Percentiles rank a stretch among this genome's conserved stretches.
Evolutionary conservation across 2,797 vertebrate species (phyloP).

Genomic region (Sternarchorhynchus goeldii): DNA sequence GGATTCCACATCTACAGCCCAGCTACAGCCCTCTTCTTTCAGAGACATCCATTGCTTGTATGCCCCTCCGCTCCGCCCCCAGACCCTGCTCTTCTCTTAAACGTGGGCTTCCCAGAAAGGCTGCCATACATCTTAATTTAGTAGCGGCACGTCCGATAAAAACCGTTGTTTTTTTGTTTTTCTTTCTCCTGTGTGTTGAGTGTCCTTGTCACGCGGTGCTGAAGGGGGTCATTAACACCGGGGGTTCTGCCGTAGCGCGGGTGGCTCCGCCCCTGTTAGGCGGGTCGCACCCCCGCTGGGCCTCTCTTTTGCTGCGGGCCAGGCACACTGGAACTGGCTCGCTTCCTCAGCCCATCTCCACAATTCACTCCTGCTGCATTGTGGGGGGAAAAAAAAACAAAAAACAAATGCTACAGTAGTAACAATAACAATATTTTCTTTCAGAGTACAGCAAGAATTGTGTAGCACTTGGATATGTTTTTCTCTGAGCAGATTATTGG

Average conservation of each 20-base stretch:
- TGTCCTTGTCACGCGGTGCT: slow-evolving; percentile 44
- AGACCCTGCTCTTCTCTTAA: slow-evolving; percentile 60
- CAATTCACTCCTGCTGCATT: slow-evolving; percentile 57
- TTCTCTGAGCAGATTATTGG: slow-evolving; percentile 52
- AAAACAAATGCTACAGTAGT: slow-evolving; percentile 61
- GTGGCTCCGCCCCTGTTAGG: too few relatives aligned
- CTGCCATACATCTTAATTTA: slow-evolving; percentile 66
- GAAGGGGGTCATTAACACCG: slow-evolving; percentile 56
- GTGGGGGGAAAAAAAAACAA: slow-evolving; percentile 61
- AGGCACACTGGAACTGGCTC: slow-evolving; percentile 65
- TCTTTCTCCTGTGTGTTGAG: slow-evolving; percentile 48
- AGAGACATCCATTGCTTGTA: slow-evolving; percentile 46
- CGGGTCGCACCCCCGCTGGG: too few relatives aligned
- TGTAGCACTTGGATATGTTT: slow-evolving; percentile 55
- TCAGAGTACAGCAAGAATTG: slow-evolving; percentile 65
- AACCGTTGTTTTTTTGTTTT: slow-evolving; percentile 49
- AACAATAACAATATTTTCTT: slow-evolving; percentile 58
- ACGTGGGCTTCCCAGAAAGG: slow-evolving; percentile 53
- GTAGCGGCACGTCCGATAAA: slow-evolving; percentile 49
- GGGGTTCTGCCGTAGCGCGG: slow-evolving; percentile 5
- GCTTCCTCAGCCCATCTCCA: slow-evolving; percentile 35
- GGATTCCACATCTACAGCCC: slow-evolving; percentile 61
- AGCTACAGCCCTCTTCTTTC: slow-evolving; percentile 57
- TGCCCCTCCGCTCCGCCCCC: slow-evolving; percentile 35
- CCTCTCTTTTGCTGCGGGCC: slow-evolving; percentile 58